These are phyloP conservation scores for Caenorhabditis tropicalis DNA, from an alignment of 1,140 invertebrate species.

Conservation along the genomic window DNA sequence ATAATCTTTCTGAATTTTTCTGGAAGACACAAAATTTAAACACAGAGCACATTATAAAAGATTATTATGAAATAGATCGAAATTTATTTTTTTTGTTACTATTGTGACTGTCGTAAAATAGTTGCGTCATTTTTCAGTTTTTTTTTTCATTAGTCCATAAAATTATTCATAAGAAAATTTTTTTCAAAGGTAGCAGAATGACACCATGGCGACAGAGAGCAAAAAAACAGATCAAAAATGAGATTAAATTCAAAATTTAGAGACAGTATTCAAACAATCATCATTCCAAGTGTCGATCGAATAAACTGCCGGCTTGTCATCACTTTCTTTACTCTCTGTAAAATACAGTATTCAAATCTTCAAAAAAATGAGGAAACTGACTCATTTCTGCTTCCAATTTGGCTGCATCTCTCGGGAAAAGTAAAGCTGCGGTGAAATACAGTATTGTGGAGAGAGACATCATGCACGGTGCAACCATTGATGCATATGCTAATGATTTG, in stretches of 20 bases:
- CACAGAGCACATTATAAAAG: too few relatives aligned
- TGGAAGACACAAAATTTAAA: too few relatives aligned
- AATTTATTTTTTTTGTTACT: too few relatives aligned
- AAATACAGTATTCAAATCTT: not conserved
- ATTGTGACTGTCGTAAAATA: too few relatives aligned
- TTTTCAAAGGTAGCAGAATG: too few relatives aligned
- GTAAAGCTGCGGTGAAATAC: not conserved
- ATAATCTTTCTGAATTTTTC: too few relatives aligned
- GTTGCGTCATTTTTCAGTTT: too few relatives aligned
- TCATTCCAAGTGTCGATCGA: not conserved
- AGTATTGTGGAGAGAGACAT: not conserved
- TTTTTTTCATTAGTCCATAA: too few relatives aligned
- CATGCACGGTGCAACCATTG: not conserved
- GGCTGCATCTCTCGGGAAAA: not conserved
- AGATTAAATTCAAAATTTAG: constrained; percentile 18
- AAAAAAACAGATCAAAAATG: not conserved
- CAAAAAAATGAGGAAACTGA: too few relatives aligned
- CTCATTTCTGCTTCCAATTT: not conserved
- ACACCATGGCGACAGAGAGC: not conserved
- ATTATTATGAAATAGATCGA: too few relatives aligned
- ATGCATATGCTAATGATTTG: constrained; percentile 22
- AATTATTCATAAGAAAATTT: too few relatives aligned
- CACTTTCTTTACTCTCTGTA: not conserved
- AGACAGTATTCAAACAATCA: not conserved
- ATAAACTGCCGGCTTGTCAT: not conserved